Conservation (phyloP, 2,797 vertebrate genomes). For the Steatocranus sp. region DNA sequence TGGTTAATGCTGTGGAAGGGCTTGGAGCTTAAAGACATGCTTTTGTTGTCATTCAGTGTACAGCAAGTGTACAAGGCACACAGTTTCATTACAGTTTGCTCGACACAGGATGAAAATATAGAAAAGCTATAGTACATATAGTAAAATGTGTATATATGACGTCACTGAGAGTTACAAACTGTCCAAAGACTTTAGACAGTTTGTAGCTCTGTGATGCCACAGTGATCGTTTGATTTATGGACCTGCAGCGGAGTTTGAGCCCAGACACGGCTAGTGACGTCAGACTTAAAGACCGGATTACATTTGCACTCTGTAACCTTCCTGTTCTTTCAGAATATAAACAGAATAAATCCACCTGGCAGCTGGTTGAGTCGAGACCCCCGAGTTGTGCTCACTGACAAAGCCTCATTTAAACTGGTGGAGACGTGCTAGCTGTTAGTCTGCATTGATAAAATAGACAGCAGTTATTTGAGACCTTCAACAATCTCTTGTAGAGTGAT, state of each 20-base stretch:
- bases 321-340: not conserved
- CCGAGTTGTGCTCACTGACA: not conserved
- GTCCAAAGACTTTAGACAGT: not conserved
- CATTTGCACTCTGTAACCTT: not conserved
- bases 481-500: not conserved
- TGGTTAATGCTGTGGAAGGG: not conserved
- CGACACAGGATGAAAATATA: not conserved
- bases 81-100: fast-evolving
- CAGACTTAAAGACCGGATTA: fast-evolving
- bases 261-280: fast-evolving
- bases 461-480: not conserved
- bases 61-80: not conserved
- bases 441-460: not conserved
- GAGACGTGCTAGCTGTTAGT: not conserved
- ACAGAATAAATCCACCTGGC: not conserved
- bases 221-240: not conserved
- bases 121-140: not conserved
- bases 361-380: no score
- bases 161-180: fast-evolving
- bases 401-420: not conserved
- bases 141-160: not conserved
- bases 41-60: not conserved
- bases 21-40: not conserved
- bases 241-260: not conserved
- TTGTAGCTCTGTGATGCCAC: no score